Base-by-base conservation (phyloP, 2,888 invertebrate genomes). In the Furcula furcula region DNA sequence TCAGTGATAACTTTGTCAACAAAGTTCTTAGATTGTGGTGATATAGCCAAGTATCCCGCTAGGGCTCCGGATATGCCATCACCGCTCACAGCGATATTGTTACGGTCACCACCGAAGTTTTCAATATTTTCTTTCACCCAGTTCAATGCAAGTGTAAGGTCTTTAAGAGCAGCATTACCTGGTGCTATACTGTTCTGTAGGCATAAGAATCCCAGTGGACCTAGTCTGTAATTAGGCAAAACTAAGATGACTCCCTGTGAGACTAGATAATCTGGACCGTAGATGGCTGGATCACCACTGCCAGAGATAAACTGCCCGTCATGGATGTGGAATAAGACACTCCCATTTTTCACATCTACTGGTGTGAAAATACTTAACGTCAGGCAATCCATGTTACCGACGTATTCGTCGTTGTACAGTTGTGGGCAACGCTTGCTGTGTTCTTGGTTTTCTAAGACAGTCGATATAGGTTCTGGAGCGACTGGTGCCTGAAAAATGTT, bases 91-190 rank as follows among this genome's bases (percentile, higher is more conserved):
- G 67, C 74, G 2, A 86, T 76, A 26, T 79, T 79, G 1, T 55
- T 40, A 7, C 77, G 58, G 42, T 86, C 65, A 2, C 87, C 86
- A 10, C 85, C 85, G 45, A 87, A 86, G 1, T 31, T 28, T 32
- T 52, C 46, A 18, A 85, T 80, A 33, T 86, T 85, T 2, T 66
- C 43, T 23, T 52, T 61, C 1, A 70, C 60, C 86, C 86, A 86
- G n/a, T 62, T 55, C 11, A 87, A 54, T 10, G 84, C 86, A 27
- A 77, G 44, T 7, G 73, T 55, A 19, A 85, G 53, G 38, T 86
- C 86, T 57, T 82, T 86, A 21, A 86, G 52, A 1, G 68, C 87
- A 2, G 81, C 81, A 34, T 87, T 87, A 6, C 86, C 86, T n/a
- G 74, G 79, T 6, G 71, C 78, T 0, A 65, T 65, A 19, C 60